Evolutionary conservation across 2,113 vertebrate genomes (phyloP).

Genomic region (Paracyprichromis sp.): DNA sequence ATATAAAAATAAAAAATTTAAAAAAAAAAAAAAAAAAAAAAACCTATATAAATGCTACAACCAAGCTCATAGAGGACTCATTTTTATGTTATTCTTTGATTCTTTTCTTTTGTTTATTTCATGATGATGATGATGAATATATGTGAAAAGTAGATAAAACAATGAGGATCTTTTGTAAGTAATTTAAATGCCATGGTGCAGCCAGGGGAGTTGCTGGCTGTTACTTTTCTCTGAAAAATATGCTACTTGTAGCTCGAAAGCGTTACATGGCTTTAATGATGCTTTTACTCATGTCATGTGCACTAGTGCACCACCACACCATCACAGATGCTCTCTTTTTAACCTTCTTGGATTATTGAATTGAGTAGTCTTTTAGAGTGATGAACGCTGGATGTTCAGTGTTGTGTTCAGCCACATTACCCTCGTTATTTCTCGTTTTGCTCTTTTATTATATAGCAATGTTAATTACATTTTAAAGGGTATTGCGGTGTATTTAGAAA

Average conservation of each 20-base stretch:
- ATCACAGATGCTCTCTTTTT: neutral
- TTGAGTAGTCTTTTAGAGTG: neutral
- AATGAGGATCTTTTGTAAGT: neutral
- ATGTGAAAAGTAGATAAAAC: neutral
- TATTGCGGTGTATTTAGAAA: neutral
- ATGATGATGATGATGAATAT: neutral
- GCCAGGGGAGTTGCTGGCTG: rapidly evolving
- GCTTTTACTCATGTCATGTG: neutral
- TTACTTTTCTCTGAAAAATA: neutral
- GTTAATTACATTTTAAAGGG: neutral
- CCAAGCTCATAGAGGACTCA: rapidly evolving
- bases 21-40: too few relatives aligned
- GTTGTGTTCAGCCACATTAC: neutral
- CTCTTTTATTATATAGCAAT: neutral
- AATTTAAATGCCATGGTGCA: neutral
- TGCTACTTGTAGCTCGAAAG: rapidly evolving
- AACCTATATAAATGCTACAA: rapidly evolving
- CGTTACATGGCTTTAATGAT: neutral
- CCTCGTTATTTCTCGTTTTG: neutral
- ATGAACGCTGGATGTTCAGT: neutral
- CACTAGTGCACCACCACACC: neutral
- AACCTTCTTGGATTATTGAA: neutral
- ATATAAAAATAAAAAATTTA: too few relatives aligned
- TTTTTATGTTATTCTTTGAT: neutral
- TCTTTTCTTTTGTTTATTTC: neutral